phyloP scores from a whole-genome alignment of 2,113 vertebrate genomes.

The Sander lucioperca region DNA sequence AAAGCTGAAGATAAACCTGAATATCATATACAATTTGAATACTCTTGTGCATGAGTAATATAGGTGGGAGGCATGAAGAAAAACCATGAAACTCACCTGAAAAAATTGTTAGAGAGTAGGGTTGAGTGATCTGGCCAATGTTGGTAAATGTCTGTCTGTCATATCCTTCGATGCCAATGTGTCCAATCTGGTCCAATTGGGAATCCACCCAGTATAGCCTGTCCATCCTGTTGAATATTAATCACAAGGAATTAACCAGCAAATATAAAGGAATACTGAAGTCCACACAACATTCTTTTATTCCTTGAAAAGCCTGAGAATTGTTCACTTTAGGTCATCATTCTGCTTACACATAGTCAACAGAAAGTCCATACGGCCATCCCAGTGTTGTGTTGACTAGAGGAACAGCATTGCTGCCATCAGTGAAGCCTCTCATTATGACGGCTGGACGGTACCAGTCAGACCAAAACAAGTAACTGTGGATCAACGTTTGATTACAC shows the following conservation, averaged over 20 bases:
- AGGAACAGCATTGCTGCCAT: slow-evolving; percentile 77
- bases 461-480: slow-evolving; percentile 82
- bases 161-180: slow-evolving; percentile 67
- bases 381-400: slow-evolving; percentile 82
- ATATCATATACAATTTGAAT: not conserved
- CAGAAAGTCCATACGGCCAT: slow-evolving; percentile 74
- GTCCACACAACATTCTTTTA: not conserved
- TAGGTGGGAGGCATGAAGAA: not conserved
- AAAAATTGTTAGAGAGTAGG: slow-evolving; percentile 78
- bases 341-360: slow-evolving; percentile 76
- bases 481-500: slow-evolving; percentile 1
- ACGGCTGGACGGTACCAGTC: slow-evolving; percentile 80
- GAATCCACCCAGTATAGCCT: slow-evolving; percentile 81
- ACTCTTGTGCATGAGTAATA: not conserved
- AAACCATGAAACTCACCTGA: slow-evolving; percentile 56
- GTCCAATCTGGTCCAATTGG: slow-evolving; percentile 74
- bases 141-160: slow-evolving; percentile 73
- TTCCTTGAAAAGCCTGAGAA: not conserved
- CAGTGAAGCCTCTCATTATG: slow-evolving; percentile 77
- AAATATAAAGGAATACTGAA: not conserved
- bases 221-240: slow-evolving; percentile 60
- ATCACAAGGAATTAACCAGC: slow-evolving; percentile 6
- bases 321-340: not conserved
- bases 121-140: slow-evolving; percentile 80
- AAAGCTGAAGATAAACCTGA: not conserved